Conservation (phyloP, 2,113 vertebrate species). For the Phaetusa simplex region DNA sequence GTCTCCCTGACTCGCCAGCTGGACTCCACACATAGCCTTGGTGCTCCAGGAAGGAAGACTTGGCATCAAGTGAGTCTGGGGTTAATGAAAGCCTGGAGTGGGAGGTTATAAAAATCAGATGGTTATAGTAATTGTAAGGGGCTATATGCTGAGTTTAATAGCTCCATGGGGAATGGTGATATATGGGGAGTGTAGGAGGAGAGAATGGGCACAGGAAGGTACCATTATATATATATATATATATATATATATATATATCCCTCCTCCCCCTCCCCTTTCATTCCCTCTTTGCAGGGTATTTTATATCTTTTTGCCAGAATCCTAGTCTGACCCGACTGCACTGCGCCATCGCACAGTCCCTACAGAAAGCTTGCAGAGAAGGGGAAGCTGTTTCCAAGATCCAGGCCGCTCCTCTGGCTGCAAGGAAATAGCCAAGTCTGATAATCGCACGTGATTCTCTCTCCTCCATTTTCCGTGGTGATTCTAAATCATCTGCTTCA, state of each 20-base stretch:
- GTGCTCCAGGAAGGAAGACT: conserved; percentile 57
- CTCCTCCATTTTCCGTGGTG: not conserved
- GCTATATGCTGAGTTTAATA: conserved; percentile 2
- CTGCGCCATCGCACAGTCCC: not conserved
- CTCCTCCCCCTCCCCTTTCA: not conserved
- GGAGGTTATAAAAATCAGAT: conserved; percentile 65
- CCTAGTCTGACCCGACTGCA: not conserved
- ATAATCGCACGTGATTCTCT: not conserved
- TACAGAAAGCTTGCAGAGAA: not conserved
- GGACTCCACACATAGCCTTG: conserved; percentile 53
- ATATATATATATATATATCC: not conserved
- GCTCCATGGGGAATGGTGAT: not conserved
- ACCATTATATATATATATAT: not conserved
- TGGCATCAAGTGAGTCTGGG: conserved; percentile 41
- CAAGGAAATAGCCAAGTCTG: not conserved
- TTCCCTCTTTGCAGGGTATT: not conserved
- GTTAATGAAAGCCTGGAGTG: conserved; percentile 62
- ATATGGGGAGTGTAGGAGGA: not conserved
- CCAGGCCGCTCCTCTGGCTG: not conserved
- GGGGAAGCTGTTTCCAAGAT: not conserved
- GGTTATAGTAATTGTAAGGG: conserved; percentile 33
- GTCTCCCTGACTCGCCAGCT: not conserved
- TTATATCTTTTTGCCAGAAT: not conserved
- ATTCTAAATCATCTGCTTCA: not conserved
- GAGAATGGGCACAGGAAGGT: not conserved